Evolutionary conservation across 2,113 vertebrate genomes (phyloP).

Genomic region (Petrocephalus microphthalmus): DNA sequence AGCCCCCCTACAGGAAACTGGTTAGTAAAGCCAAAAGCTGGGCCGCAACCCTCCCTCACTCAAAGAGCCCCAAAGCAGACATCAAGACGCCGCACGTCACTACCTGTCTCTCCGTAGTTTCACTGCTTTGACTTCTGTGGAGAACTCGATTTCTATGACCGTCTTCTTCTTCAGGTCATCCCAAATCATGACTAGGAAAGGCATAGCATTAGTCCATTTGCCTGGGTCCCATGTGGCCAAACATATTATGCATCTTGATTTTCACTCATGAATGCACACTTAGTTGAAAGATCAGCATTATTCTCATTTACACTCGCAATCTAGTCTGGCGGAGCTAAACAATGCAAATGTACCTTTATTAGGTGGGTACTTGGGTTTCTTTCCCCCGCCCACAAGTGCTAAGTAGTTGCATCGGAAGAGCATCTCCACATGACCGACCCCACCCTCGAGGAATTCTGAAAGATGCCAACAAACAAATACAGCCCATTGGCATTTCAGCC

Average conservation of each 20-base stretch:
- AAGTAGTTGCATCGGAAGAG: constrained; percentile 97
- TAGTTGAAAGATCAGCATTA: not conserved
- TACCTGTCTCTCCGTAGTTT: constrained; percentile 92
- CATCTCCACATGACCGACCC: constrained; percentile 95
- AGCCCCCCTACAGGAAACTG: not conserved
- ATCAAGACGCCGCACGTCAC: not conserved
- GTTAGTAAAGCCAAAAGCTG: not conserved
- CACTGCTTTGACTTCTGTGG: constrained; percentile 95
- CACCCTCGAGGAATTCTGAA: constrained; percentile 91
- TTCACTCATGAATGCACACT: not conserved
- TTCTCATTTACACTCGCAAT: not conserved
- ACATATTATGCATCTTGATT: not conserved
- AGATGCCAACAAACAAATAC: constrained; percentile 28
- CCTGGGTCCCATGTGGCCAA: not conserved
- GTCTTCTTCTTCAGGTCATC: constrained; percentile 99
- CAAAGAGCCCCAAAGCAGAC: not conserved
- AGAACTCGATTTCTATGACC: constrained; percentile 97
- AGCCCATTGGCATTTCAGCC: not conserved
- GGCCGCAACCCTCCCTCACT: not conserved
- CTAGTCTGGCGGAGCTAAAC: not conserved
- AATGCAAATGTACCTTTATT: constrained; percentile 80
- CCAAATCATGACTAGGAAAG: constrained; percentile 91
- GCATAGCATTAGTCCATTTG: not conserved
- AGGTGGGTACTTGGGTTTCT: constrained; percentile 95
- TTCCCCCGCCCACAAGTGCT: constrained; percentile 92